Base-by-base conservation (phyloP, 1,140 invertebrate genomes). In the Marisa cornuarietis region DNA sequence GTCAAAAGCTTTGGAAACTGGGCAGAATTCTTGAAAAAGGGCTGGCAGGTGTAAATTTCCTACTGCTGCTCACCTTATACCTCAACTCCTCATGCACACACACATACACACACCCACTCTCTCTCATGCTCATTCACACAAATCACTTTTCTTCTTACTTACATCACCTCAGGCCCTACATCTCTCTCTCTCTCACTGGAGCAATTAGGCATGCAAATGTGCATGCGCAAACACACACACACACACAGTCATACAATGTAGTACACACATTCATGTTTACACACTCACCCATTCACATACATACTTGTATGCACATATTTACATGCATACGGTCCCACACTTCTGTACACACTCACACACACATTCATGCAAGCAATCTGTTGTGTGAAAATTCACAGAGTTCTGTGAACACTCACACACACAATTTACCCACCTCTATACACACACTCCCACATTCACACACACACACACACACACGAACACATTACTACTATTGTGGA, bases 331-430 rank as follows among this genome's bases (percentile, higher is more conserved):
- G 24, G 24, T 26, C 68, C 24, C 68, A 13, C 68, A 69, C n/a
- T 10, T 42, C 13, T 42, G 42, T 9, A 24, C 68, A 69, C 68
- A 69, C n/a, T n/a, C n/a, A n/a, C 11, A 69, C 22, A 69, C 68
- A 24, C 68, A 69, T 42, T 26, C 68, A 69, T 42, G 42, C 68
- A 69, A 10, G 42, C 10, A 24, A 7, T 22, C 24, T 16, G 8
- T 26, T 24, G n/a, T 24, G 42, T 11, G 7, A 5, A 69, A 5
- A 69, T 31, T 26, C 6, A 69, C 66, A 69, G n/a, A n/a, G n/a
- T 26, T 31, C n/a, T 31, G 42, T 31, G 42, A n/a, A 69, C 66
- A 69, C 66, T 26, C 66, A 69, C 66, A 69, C 66, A 69, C 66
- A 69, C 18, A 69, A 42, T 42, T 42, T 6, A 42, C 31, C 31